Conservation (phyloP, 2,888 invertebrate species). For the Leucoptera coffeella region DNA sequence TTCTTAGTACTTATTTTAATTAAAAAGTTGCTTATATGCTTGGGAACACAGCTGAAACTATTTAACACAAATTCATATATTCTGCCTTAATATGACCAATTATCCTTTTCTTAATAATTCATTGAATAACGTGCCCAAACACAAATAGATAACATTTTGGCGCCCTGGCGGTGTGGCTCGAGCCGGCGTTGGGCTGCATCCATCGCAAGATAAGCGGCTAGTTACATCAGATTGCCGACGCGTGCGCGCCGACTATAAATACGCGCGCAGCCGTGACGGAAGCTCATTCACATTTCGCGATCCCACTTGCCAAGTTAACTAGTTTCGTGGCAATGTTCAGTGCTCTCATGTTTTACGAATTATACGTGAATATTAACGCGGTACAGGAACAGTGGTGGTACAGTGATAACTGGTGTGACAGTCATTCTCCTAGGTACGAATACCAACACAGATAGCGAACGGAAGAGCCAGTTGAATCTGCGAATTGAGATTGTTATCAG, state of each 20-base stretch:
- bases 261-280: conserved; percentile 9
- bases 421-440: conserved; percentile 40
- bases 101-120: too few species aligned
- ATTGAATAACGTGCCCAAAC: too few species aligned
- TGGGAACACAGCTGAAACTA: too few species aligned
- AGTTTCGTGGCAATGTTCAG: conserved; percentile 43
- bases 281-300: conserved; percentile 31
- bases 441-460: conserved; percentile 41
- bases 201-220: conserved; percentile 24
- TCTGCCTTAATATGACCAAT: too few species aligned
- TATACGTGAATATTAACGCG: conserved; percentile 23
- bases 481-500: conserved; percentile 13
- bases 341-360: conserved; percentile 40
- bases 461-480: too few species aligned
- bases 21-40: too few species aligned
- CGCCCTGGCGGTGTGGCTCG: not conserved
- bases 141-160: not conserved
- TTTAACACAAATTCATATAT: too few species aligned
- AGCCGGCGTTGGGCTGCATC: conserved; percentile 5
- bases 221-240: conserved; percentile 33
- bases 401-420: conserved; percentile 45
- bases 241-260: conserved; percentile 30
- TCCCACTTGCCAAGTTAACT: conserved; percentile 34
- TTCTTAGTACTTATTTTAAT: too few species aligned
- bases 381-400: conserved; percentile 45